Evolutionary conservation across 2,888 invertebrate species (phyloP), one percentile per base, ranked within the genome.

Genomic region (Galerucella pusilla): DNA sequence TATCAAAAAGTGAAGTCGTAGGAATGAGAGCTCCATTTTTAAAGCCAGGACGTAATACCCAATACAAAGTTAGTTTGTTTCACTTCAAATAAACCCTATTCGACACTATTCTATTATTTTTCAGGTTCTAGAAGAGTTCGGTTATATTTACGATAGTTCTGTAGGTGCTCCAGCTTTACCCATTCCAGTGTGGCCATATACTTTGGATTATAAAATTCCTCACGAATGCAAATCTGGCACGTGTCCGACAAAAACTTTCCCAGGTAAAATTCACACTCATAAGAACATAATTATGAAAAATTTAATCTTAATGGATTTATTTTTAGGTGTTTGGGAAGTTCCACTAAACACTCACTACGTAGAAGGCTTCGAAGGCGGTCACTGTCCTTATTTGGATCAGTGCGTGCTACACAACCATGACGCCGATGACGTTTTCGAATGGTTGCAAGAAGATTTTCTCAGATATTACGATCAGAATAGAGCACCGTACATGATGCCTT

Each of bases 401-500:
- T 97, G 96, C 86, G 97, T 97, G 0, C 90, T 97, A 64, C 96
- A 96, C 85, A 96, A 95, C 86, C 94, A 96, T 85, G 96, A 96
- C 84, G 85, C 89, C 6, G 85, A 87, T 12, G 90, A 94, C 88
- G 95, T 96, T 2, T 90, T 96, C 72, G 94, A 95, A 84, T 97
- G 97, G 97, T 89, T 97, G 42, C 93, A 94, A 85, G 96, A 96
- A 88, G 97, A 97, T 86, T 97, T 97, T 88, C 75, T 80, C 77
- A 90, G 96, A 42, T 91, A 94, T 86, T 96, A 96, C 84, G 93
- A 94, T 46, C 96, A 96, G 86, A 96, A 96, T 86, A 91, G 94
- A 77, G 96, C 96, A 1, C 96, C 96, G 0, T 97, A 97, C 87
- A 96, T 96, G 96, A 96, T 97, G 96, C 93, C 97, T 0, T 94